A percentile compares a stretch with the other conserved stretches of the same genome.
phyloP scores from a whole-genome alignment of 2,888 invertebrate genomes.

The Amorpha juglandis region DNA sequence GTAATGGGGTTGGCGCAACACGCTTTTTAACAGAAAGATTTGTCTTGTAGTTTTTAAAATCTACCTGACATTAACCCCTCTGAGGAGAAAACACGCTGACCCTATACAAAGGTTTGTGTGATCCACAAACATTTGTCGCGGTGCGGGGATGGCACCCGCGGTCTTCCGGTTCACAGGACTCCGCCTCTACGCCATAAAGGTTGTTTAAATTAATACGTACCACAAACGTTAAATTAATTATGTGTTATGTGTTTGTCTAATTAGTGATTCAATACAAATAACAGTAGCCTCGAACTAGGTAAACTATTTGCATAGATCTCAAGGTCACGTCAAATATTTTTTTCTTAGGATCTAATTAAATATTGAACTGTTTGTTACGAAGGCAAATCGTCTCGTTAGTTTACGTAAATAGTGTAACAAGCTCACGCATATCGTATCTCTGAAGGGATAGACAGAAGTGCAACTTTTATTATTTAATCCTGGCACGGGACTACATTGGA shows the following conservation, averaged over 20 bases:
- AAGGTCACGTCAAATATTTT: constrained; percentile 12
- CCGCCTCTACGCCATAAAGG: no score
- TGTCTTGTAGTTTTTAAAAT: no score
- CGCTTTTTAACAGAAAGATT: no score
- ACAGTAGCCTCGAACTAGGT: not conserved
- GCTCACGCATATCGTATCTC: not conserved
- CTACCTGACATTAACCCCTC: no score
- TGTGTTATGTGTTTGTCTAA: not conserved
- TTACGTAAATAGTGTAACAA: not conserved
- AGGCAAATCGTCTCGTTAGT: no score
- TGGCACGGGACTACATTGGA: no score
- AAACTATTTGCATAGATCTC: not conserved
- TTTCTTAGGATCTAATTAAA: not conserved
- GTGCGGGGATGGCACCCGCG: no score
- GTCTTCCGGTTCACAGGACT: no score
- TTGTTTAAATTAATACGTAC: not conserved
- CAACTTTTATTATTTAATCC: not conserved
- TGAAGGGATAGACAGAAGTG: not conserved
- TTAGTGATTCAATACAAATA: not conserved
- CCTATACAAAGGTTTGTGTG: no score
- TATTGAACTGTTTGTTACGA: not conserved
- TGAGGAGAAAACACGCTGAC: no score
- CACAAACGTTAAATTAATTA: not conserved
- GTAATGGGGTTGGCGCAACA: no score
- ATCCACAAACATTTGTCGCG: no score